A percentile compares a stretch with the other conserved stretches of the same genome.
phyloP scores from a whole-genome alignment of 1,140 invertebrate genomes.

The Harpegnathos saltator region DNA sequence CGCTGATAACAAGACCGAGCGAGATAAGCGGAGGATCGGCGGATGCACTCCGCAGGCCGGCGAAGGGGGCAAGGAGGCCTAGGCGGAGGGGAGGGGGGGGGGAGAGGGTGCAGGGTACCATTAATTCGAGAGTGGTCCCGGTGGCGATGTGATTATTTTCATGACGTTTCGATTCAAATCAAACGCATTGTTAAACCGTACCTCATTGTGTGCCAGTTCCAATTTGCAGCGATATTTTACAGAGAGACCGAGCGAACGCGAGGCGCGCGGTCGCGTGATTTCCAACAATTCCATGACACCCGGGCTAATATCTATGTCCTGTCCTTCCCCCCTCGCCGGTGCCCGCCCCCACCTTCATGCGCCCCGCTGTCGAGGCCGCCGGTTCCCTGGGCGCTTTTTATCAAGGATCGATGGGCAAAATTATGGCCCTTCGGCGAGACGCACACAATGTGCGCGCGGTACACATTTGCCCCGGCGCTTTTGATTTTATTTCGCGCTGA shows the following conservation, averaged over 20 bases:
- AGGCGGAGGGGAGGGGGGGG: background rate
- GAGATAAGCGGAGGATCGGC: constrained; percentile 4
- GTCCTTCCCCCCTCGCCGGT: background rate
- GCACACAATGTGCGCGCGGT: constrained; percentile 13
- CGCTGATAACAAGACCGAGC: constrained; percentile 38
- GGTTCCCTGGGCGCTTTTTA: constrained; percentile 40
- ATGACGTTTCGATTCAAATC: constrained; percentile 82
- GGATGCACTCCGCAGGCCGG: background rate
- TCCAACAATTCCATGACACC: constrained; percentile 57
- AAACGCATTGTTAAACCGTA: constrained; percentile 79
- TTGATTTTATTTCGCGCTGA: constrained; percentile 52
- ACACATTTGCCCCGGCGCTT: constrained; percentile 4
- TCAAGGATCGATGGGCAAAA: constrained; percentile 46
- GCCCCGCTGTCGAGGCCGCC: no score
- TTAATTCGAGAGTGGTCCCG: constrained; percentile 56
- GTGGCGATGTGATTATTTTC: constrained; percentile 81
- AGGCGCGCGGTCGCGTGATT: constrained; percentile 31
- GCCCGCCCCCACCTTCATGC: background rate
- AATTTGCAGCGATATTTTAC: constrained; percentile 80
- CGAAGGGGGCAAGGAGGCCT: no score
- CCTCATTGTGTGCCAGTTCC: constrained; percentile 78
- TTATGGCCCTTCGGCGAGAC: constrained; percentile 48
- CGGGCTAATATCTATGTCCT: constrained; percentile 36
- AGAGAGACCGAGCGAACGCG: constrained; percentile 8
- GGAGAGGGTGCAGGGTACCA: constrained; percentile 44